phyloP scores from a whole-genome alignment of 2,888 invertebrate genomes.

The Morpho helenor region DNA sequence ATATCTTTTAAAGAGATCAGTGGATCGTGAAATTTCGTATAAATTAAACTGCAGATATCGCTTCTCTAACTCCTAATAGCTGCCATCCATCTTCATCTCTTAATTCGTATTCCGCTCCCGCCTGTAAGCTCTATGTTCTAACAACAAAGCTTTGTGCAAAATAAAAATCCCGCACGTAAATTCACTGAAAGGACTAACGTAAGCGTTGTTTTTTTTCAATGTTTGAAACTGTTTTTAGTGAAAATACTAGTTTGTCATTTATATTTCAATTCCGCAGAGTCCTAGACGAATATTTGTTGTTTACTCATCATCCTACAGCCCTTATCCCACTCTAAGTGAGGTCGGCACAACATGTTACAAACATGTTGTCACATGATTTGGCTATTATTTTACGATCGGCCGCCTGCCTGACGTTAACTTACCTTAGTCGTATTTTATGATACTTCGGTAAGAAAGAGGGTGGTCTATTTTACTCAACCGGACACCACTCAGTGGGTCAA shows the following conservation, averaged over 20 bases:
- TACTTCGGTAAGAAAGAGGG: too few species aligned
- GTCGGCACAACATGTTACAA: too few species aligned
- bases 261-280: constrained; percentile 1
- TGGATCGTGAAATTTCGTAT: constrained; percentile 10
- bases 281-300: not conserved
- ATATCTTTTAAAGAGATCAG: too few species aligned
- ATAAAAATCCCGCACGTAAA: constrained; percentile 73
- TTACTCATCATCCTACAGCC: too few species aligned
- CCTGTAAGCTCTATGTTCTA: constrained; percentile 50
- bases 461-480: too few species aligned
- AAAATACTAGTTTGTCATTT: constrained; percentile 5
- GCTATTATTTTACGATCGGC: too few species aligned
- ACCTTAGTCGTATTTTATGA: too few species aligned
- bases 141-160: constrained; percentile 68
- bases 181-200: constrained; percentile 60
- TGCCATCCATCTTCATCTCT: constrained; percentile 12
- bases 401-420: too few species aligned
- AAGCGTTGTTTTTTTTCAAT: constrained; percentile 46
- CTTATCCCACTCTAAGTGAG: too few species aligned
- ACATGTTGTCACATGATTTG: too few species aligned
- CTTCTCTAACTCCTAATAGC: constrained; percentile 65
- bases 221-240: constrained; percentile 14
- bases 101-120: constrained; percentile 4
- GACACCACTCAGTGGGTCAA: too few species aligned
- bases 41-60: constrained; percentile 44